A percentile compares a stretch with the other conserved stretches of the same genome.
Evolutionary conservation across 2,113 vertebrate species (phyloP).

Genomic region (Tylochromis polylepis): DNA sequence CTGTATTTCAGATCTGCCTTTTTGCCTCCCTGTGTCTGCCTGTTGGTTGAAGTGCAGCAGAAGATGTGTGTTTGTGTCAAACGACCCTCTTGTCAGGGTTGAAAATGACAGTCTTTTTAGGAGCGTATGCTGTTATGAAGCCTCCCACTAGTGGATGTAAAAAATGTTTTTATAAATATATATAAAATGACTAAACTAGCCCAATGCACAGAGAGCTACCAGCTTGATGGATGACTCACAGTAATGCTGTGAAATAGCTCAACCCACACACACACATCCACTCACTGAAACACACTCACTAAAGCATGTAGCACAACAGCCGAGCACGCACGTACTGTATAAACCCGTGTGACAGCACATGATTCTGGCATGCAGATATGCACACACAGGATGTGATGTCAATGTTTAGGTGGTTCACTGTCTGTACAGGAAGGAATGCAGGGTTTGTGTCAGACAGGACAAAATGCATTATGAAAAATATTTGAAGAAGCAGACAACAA

Average conservation of each 20-base stretch:
- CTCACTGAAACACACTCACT: conserved; percentile 27
- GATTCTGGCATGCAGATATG: not conserved
- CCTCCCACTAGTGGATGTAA: conserved; percentile 39
- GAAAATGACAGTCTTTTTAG: conserved; percentile 18
- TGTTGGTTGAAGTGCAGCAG: not conserved
- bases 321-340: not conserved
- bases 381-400: not conserved
- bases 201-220: conserved; percentile 51
- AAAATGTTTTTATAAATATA: conserved; percentile 42
- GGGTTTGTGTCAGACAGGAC: conserved; percentile 18
- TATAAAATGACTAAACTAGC: conserved; percentile 60
- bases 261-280: conserved; percentile 55
- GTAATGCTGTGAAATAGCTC: conserved; percentile 63
- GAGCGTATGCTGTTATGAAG: conserved; percentile 22
- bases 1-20: not conserved
- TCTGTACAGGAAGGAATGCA: not conserved
- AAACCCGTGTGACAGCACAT: not conserved
- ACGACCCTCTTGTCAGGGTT: not conserved
- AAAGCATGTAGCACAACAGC: conserved; percentile 21
- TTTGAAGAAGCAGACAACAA: conserved; percentile 6
- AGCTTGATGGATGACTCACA: conserved; percentile 69
- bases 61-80: not conserved
- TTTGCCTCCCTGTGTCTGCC: not conserved
- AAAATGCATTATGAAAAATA: conserved; percentile 30
- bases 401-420: conserved; percentile 30